Base-by-base conservation (phyloP, 1,140 invertebrate species). In the Brachionus paranguensis region DNA sequence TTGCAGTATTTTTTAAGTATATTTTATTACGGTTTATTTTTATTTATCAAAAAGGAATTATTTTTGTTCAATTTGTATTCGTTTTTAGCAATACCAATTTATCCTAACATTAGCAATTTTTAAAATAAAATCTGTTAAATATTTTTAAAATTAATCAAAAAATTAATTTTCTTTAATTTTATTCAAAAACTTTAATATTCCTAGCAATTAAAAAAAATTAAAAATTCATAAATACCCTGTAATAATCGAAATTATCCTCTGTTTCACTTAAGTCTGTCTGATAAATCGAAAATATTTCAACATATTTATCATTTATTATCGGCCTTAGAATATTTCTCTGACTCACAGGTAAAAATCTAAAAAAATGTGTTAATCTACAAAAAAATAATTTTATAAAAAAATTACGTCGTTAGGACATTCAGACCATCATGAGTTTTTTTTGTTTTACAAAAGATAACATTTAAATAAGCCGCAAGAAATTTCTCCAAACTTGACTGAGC, bases 251-350 rank as follows among this genome's bases (percentile, higher is more conserved):
- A 17, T 88, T 87, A 41, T 87, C 85, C 20, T 87, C 87, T 0
- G 89, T 87, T 65, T 88, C 87, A 47, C 87, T 87, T 14, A 89
- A 85, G 78, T 89, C 88, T 27, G 85, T 76, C 78, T 89, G 88
- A 86, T 88, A 89, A 86, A 86, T 87, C 76, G 87, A 88, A 83
- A 89, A 90, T 37, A 88, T 86, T 70, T 89, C 88, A 3, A 89
- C 88, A 87, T 87, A 89, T 83, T 89, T 89, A 72, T 89, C 89
- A 33, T 88, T 85, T 33, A 89, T 85, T 5, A 86, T 86, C 8
- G 86, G 86, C 78, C 87, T 84, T 4, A 89, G 86, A 14, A 88
- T 87, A 72, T 87, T 86, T 60, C 88, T 85, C n/a, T 85, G 86
- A 65, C 86, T 86, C 27, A 89, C 86, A 29, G 88, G 86, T 41